Evolutionary conservation across 2,888 invertebrate genomes (phyloP).

Genomic region (Mimas tiliae): DNA sequence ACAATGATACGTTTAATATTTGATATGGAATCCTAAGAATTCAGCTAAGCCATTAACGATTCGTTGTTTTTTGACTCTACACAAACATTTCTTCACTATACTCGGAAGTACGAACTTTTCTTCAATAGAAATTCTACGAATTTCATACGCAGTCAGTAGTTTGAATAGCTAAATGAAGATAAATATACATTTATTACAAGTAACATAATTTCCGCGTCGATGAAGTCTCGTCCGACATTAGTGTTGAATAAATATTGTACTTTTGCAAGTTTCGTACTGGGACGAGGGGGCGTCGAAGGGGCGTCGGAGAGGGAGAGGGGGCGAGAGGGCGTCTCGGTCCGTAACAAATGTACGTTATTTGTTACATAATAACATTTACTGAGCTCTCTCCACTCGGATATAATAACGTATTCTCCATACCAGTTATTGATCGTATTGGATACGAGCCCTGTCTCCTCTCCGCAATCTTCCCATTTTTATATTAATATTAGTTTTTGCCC

Average conservation of each 20-base stretch:
- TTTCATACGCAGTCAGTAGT: neutral
- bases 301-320: neutral
- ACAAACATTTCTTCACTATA: no score
- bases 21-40: no score
- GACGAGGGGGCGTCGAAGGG: neutral
- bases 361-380: slow-evolving; percentile 34
- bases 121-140: neutral
- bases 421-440: slow-evolving; percentile 31
- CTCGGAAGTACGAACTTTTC: neutral
- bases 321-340: slow-evolving; percentile 6
- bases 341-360: slow-evolving; percentile 24
- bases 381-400: slow-evolving; percentile 32
- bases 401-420: slow-evolving; percentile 35
- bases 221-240: slow-evolving; percentile 21
- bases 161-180: slow-evolving; percentile 20
- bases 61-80: no score
- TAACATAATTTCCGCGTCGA: slow-evolving; percentile 23
- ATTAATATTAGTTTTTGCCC: slow-evolving; percentile 9
- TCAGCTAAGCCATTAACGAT: no score
- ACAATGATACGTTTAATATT: no score
- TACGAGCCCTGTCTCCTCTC: neutral
- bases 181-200: slow-evolving; percentile 18
- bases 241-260: slow-evolving; percentile 24
- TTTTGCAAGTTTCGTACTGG: slow-evolving; percentile 17
- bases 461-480: neutral